Evolutionary conservation across 2,113 vertebrate genomes (phyloP).

Genomic region (Gorsachius goisagi): DNA sequence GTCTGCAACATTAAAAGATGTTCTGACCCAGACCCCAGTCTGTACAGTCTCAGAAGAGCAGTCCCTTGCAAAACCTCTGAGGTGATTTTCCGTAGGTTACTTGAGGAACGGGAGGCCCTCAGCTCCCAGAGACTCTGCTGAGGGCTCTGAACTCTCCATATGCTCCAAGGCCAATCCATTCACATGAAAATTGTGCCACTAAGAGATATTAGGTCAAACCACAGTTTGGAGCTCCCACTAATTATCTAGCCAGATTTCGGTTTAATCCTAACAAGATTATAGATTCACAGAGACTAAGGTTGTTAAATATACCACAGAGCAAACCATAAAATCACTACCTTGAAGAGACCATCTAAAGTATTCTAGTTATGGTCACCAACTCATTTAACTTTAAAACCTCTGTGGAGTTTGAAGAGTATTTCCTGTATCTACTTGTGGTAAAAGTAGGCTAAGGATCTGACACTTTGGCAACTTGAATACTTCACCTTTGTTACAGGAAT

Average conservation of each 20-base stretch:
- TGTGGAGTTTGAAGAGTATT: background rate
- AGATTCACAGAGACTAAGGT: slow-evolving; percentile 24
- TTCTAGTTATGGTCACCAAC: background rate
- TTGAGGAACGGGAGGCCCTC: background rate
- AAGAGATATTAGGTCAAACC: background rate
- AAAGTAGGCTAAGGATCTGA: background rate
- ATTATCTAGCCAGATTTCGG: slow-evolving; percentile 24
- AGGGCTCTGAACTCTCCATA: background rate
- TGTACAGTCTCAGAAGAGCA: background rate
- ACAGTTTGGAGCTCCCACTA: background rate
- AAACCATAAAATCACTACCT: slow-evolving; percentile 22
- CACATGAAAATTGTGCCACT: background rate
- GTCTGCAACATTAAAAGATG: background rate
- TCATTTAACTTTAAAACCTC: background rate
- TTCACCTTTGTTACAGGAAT: background rate
- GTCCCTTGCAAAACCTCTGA: background rate
- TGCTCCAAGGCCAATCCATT: background rate
- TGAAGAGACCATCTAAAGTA: background rate
- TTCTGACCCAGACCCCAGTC: background rate
- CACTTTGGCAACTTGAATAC: background rate
- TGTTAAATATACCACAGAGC: slow-evolving; percentile 30
- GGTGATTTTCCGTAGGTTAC: background rate
- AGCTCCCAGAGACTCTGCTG: background rate
- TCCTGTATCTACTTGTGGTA: background rate
- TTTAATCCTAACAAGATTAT: slow-evolving; percentile 47